Evolutionary conservation across 2,888 invertebrate species (phyloP).

Genomic region (Lapara coniferarum): DNA sequence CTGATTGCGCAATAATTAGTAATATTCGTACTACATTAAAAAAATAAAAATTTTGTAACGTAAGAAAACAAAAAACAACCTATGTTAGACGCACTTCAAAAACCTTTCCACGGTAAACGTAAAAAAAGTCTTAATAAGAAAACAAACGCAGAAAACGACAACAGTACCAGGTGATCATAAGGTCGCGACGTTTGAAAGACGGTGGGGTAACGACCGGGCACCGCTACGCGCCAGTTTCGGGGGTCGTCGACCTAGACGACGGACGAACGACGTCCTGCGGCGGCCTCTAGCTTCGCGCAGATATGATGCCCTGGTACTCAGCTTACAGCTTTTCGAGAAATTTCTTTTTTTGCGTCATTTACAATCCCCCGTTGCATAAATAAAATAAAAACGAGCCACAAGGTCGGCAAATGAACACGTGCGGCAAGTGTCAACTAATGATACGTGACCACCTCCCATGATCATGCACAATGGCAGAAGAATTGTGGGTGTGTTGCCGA

Average conservation of each 20-base stretch:
- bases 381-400: no score
- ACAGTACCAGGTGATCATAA: conserved; percentile 75
- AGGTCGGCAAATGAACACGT: no score
- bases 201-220: conserved; percentile 81
- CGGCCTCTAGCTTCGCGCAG: conserved; percentile 55
- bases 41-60: no score
- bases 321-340: conserved; percentile 25
- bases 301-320: conserved; percentile 63
- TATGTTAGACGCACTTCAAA: not conserved
- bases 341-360: not conserved
- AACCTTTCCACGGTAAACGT: conserved; percentile 6
- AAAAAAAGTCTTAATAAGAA: conserved; percentile 39
- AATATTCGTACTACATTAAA: no score
- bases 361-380: no score
- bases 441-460: no score
- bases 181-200: conserved; percentile 75
- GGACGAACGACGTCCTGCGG: conserved; percentile 66
- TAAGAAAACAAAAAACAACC: no score
- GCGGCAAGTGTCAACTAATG: no score
- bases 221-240: conserved; percentile 79
- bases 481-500: no score
- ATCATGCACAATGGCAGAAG: no score
- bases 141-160: conserved; percentile 44
- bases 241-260: conserved; percentile 73
- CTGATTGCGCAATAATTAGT: no score